These are phyloP conservation scores for Macropodus opercularis DNA, from an alignment of 2,797 vertebrate species.

Conservation along the genomic window DNA sequence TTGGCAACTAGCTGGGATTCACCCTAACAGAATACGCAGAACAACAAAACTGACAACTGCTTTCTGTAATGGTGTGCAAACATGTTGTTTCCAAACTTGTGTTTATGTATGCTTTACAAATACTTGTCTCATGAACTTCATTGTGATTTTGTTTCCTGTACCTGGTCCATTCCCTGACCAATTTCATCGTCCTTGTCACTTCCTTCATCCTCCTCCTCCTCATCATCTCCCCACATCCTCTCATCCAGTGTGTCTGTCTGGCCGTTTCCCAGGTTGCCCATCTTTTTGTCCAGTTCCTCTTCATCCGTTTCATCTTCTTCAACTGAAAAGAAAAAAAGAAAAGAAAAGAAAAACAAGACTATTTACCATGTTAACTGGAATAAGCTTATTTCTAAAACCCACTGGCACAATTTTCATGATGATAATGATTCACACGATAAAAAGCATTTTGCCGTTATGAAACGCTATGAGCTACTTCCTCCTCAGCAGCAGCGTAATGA, in stretches of 20 bases:
- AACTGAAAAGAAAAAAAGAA: conserved; percentile 67
- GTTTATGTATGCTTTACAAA: not conserved
- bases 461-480: too few species aligned
- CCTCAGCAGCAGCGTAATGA: too few species aligned
- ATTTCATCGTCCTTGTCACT: conserved; percentile 89
- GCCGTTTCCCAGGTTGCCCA: conserved; percentile 92
- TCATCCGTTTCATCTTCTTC: conserved; percentile 86
- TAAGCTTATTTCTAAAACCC: too few species aligned
- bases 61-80: not conserved
- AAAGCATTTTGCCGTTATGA: too few species aligned
- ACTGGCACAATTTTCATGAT: too few species aligned
- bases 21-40: conserved; percentile 75
- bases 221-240: conserved; percentile 94
- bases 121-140: not conserved
- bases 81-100: not conserved
- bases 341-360: too few species aligned
- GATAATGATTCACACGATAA: too few species aligned
- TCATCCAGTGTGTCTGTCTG: conserved; percentile 94
- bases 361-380: too few species aligned
- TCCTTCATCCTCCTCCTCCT: conserved; percentile 80
- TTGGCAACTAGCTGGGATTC: conserved; percentile 94
- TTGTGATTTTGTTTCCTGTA: conserved; percentile 47
- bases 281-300: conserved; percentile 94
- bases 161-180: conserved; percentile 95
- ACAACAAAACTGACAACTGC: not conserved